Percentiles rank a stretch among this genome's conserved stretches.
phyloP scores from a whole-genome alignment of 2,113 vertebrate species.

The Scomber scombrus region DNA sequence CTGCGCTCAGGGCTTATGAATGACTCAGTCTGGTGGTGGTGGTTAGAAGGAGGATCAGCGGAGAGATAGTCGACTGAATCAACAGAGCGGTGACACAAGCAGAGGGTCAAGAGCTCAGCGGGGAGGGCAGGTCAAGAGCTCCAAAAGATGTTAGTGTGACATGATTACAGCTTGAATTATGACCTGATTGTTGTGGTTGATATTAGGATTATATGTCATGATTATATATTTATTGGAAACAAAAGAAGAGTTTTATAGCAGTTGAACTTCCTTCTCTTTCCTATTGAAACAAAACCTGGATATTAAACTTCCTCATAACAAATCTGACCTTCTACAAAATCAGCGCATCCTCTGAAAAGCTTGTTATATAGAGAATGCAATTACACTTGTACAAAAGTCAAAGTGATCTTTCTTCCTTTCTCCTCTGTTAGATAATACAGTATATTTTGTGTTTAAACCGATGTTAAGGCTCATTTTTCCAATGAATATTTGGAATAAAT shows the following conservation, averaged over 20 bases:
- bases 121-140: not conserved
- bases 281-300: too few relatives aligned
- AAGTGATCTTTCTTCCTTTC: too few relatives aligned
- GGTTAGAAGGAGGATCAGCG: slow-evolving; percentile 1
- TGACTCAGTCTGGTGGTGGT: slow-evolving; percentile 42
- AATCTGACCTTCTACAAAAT: too few relatives aligned
- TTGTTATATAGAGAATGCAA: too few relatives aligned
- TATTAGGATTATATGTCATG: not conserved
- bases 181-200: not conserved
- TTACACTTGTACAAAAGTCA: too few relatives aligned
- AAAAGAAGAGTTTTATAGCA: not conserved
- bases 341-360: too few relatives aligned
- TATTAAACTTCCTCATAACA: too few relatives aligned
- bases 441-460: too few relatives aligned
- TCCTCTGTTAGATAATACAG: too few relatives aligned
- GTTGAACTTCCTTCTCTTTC: not conserved
- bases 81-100: slow-evolving; percentile 24
- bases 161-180: not conserved
- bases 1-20: slow-evolving; percentile 26
- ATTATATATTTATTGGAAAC: not conserved
- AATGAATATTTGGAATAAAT: too few relatives aligned
- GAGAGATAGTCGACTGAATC: slow-evolving; percentile 31
- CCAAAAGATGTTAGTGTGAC: not conserved
- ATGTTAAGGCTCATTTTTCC: too few relatives aligned
- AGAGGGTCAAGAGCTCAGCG: slow-evolving; percentile 16